These are phyloP conservation scores for Conus betulinus DNA, from an alignment of 1,140 invertebrate species.

Conservation along the genomic window DNA sequence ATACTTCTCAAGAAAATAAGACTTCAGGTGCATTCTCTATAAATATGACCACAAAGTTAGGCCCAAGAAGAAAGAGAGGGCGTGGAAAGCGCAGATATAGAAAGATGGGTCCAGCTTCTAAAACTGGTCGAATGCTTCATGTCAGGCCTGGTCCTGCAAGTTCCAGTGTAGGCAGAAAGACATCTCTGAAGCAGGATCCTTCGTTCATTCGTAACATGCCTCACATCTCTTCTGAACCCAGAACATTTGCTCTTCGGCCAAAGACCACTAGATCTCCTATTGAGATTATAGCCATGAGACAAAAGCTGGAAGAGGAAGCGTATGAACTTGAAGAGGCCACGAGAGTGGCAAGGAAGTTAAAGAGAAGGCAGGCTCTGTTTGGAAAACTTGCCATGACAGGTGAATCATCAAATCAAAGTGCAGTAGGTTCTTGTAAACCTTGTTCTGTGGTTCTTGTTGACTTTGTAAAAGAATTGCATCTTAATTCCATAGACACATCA, in stretches of 20 bases:
- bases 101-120: conserved; percentile 30
- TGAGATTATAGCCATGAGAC: conserved; percentile 60
- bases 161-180: conserved; percentile 14
- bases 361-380: conserved; percentile 43
- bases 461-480: conserved; percentile 64
- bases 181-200: neutral
- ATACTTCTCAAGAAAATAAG: neutral
- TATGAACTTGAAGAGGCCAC: conserved; percentile 55
- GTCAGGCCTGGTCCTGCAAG: conserved; percentile 18
- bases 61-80: neutral
- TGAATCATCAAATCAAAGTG: conserved; percentile 11
- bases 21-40: neutral
- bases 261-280: conserved; percentile 61
- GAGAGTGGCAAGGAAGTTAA: conserved; percentile 45
- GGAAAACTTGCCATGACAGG: neutral
- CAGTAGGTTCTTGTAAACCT: conserved; percentile 45
- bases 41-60: neutral
- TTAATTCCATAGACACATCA: conserved; percentile 40
- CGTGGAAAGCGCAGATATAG: neutral
- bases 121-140: conserved; percentile 18
- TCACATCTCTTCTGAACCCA: neutral
- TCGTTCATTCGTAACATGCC: neutral
- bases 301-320: conserved; percentile 56
- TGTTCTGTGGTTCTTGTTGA: conserved; percentile 65
- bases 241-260: conserved; percentile 49